phyloP scores from a whole-genome alignment of 2,797 vertebrate species.

The Avahi laniger region DNA sequence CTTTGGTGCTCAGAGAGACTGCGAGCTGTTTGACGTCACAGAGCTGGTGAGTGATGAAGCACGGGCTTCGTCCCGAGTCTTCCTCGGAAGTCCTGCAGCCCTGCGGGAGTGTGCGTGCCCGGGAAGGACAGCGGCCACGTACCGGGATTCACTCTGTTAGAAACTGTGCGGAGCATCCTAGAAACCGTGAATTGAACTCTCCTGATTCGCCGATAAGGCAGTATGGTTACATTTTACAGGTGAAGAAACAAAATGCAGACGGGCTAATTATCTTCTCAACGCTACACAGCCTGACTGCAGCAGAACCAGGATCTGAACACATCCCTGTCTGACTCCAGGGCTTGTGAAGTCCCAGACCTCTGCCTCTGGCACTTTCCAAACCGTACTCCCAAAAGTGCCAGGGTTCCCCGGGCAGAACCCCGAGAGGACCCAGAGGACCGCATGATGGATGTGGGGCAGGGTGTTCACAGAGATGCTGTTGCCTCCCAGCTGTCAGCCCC shows the following conservation, averaged over 20 bases:
- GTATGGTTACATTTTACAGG: background rate
- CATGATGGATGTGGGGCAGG: too few species aligned
- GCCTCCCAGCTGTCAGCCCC: background rate
- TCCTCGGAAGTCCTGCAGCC: background rate
- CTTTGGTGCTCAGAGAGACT: background rate
- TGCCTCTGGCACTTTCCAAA: background rate
- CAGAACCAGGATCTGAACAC: background rate
- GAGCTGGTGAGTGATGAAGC: background rate
- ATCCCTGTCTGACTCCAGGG: background rate
- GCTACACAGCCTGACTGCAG: background rate
- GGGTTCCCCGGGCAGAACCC: background rate
- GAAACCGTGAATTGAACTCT: background rate
- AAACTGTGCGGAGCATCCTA: background rate
- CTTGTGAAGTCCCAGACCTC: background rate
- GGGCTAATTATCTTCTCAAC: too few species aligned
- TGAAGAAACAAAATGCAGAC: background rate
- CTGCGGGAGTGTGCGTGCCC: background rate
- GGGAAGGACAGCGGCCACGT: background rate
- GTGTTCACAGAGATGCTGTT: background rate
- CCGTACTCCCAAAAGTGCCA: background rate
- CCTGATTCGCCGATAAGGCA: background rate
- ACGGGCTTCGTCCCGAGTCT: background rate
- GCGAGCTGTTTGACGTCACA: background rate
- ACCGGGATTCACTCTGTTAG: background rate
- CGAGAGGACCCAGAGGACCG: too few species aligned